Percentiles rank a stretch among this genome's conserved stretches.
These are phyloP conservation scores for Sminthurinus aureus DNA, from an alignment of 2,888 invertebrate species.

Conservation along the genomic window DNA sequence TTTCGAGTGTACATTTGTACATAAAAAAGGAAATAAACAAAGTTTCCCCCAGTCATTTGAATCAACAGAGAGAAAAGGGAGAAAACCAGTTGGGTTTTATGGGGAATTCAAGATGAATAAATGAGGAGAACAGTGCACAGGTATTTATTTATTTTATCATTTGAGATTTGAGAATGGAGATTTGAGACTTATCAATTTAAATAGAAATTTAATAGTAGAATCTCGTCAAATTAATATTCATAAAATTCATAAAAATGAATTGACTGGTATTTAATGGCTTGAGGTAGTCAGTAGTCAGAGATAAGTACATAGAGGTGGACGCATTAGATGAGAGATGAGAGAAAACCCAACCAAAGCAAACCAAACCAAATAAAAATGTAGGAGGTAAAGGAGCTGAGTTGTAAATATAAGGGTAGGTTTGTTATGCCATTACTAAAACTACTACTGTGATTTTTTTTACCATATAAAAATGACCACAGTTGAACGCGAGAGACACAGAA, in stretches of 20 bases:
- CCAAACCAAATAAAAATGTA: not conserved
- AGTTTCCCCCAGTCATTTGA: not conserved
- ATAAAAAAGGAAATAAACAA: not conserved
- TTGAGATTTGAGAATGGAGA: not conserved
- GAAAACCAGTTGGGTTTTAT: conserved; percentile 35
- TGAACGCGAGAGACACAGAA: conserved; percentile 1
- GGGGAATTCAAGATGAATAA: conserved; percentile 24
- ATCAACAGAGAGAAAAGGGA: not conserved
- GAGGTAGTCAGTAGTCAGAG: conserved; percentile 15
- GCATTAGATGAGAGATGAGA: not conserved
- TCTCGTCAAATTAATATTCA: conserved; percentile 38
- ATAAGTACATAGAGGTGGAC: conserved; percentile 4
- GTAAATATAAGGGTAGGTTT: conserved; percentile 19
- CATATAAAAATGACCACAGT: not conserved
- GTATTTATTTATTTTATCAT: conserved; percentile 27
- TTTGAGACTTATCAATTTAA: conserved; percentile 12
- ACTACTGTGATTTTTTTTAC: not conserved
- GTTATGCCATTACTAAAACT: not conserved
- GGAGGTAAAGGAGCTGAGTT: conserved; percentile 4
- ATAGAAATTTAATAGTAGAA: conserved; percentile 23
- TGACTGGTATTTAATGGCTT: conserved; percentile 33
- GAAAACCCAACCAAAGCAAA: not conserved
- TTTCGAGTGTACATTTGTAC: not conserved
- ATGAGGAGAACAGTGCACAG: conserved; percentile 33
- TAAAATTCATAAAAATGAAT: conserved; percentile 30